Base-by-base conservation (phyloP, 1,140 invertebrate genomes). In the Scaptomyza montana region DNA sequence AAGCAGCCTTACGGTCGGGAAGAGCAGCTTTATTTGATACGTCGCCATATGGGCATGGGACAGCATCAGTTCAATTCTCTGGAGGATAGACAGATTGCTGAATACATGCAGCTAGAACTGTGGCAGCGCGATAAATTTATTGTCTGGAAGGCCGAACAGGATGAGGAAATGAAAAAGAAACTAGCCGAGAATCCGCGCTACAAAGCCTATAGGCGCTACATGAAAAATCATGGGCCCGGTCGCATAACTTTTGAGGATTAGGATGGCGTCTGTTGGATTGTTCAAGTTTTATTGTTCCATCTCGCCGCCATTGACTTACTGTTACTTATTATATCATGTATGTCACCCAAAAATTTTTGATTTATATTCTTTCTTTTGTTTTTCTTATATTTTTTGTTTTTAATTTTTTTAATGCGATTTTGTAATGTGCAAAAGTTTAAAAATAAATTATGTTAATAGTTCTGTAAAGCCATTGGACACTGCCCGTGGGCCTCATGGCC, bases 21-120 rank as follows among this genome's bases (percentile, higher is more conserved):
- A 78, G 96, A 98, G 87, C 97, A 98, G 87, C 84, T 96, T 0
- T 96, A 98, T 92, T 90, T 98, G 30, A 98, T 98, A 47, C 93
- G 96, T 56, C 96, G 95, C 89, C 93, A 95, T 89, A 93, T 98
- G 93, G 94, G 95, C 75, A 93, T 97, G 79, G 94, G 95, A 5
- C 93, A 94, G 72, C 93, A 95, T 87, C 94, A 95, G 85, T 95
- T 95, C 78, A 93, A 95, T 92, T 93, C 94, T 46, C 92, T 97
- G 67, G 95, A 96, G 69, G 96, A 97, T 8, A 90, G 94, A 53
- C 95, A 96, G 72, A 95, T 94, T 86, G 93, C 95, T 77, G 94
- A 97, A 54, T 97, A 94, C 92, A 91, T 98, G 53, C 92, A 94
- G 49, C 90, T 94, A 80, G 95, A 98, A 89, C 92, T 98, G 30